These are phyloP conservation scores for Campoplex capitator DNA, from an alignment of 2,888 invertebrate species.

Conservation along the genomic window DNA sequence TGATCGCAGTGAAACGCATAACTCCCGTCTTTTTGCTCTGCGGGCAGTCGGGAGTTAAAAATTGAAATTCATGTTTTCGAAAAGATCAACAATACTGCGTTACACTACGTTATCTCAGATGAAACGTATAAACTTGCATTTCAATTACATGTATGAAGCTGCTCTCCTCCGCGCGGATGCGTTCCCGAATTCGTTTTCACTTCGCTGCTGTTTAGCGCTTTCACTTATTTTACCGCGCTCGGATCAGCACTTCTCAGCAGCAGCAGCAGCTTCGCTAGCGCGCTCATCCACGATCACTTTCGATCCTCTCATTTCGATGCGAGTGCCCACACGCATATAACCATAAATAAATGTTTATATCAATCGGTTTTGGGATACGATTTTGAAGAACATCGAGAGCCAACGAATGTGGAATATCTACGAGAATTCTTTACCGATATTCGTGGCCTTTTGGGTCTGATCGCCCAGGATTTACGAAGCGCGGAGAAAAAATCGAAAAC, in stretches of 20 bases:
- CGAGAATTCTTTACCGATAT: too few species aligned
- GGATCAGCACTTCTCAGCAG: constrained; percentile 34
- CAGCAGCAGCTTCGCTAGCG: background rate
- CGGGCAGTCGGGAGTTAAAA: too few species aligned
- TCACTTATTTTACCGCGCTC: constrained; percentile 58
- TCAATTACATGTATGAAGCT: background rate
- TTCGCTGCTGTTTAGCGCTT: constrained; percentile 50
- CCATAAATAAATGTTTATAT: constrained; percentile 7
- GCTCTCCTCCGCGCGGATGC: constrained; percentile 25
- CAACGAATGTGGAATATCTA: too few species aligned
- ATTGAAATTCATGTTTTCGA: background rate
- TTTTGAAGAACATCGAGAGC: too few species aligned
- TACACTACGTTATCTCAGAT: background rate
- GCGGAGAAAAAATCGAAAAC: too few species aligned
- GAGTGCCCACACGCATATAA: background rate
- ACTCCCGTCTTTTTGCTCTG: too few species aligned
- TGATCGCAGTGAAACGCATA: too few species aligned
- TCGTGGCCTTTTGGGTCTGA: too few species aligned
- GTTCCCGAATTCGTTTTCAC: constrained; percentile 64
- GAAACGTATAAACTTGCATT: background rate
- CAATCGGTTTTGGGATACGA: background rate
- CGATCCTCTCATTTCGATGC: constrained; percentile 28
- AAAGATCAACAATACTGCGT: background rate
- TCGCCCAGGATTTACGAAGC: too few species aligned
- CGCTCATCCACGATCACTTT: constrained; percentile 38